phyloP scores from a whole-genome alignment of 2,113 vertebrate species.

The Centropus bengalensis region DNA sequence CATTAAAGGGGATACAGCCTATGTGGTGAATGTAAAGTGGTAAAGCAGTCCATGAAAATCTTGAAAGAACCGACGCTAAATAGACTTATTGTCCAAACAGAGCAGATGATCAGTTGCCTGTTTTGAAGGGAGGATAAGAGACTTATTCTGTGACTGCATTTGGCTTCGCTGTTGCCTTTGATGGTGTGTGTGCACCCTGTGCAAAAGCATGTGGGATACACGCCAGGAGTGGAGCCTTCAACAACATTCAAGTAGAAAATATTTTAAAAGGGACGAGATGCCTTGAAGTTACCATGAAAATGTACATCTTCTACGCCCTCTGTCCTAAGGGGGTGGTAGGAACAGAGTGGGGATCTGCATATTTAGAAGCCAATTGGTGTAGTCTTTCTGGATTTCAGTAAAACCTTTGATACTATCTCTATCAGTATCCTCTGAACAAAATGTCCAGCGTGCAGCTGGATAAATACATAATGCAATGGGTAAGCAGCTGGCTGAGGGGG shows the following conservation, averaged over 20 bases:
- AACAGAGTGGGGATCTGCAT: not conserved
- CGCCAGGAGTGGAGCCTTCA: conserved; percentile 17
- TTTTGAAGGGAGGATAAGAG: conserved; percentile 30
- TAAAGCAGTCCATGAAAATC: not conserved
- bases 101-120: conserved; percentile 21
- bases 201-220: not conserved
- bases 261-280: not conserved
- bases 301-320: not conserved
- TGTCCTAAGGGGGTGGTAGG: not conserved
- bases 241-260: not conserved
- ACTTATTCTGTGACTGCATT: conserved; percentile 23
- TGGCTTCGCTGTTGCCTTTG: conserved; percentile 7
- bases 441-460: no score
- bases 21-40: not conserved
- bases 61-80: not conserved
- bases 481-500: no score
- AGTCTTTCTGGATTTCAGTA: no score
- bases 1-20: not conserved
- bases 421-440: no score
- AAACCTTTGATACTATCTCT: no score
- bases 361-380: not conserved
- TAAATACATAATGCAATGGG: no score
- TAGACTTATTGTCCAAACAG: conserved; percentile 1
- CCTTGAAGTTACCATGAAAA: not conserved
- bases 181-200: not conserved